Evolutionary conservation across 2,113 vertebrate species (phyloP).

Genomic region (Corythoichthys intestinalis): DNA sequence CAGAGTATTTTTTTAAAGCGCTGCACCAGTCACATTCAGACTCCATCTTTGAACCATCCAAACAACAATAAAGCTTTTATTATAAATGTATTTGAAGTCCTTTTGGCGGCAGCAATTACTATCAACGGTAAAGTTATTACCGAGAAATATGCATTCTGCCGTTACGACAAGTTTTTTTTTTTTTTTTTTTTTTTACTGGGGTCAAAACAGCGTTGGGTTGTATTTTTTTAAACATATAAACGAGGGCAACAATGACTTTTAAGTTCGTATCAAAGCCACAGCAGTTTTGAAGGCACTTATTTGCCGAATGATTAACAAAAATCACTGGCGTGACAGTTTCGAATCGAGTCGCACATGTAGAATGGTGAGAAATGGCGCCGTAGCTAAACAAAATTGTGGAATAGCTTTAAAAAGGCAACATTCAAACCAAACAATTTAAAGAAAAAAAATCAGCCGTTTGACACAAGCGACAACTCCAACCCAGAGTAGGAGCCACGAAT

Average conservation of each 20-base stretch:
- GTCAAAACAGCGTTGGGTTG: neutral
- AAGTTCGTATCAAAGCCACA: neutral
- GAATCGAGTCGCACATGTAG: neutral
- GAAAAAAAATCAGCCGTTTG: neutral
- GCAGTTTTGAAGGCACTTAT: neutral
- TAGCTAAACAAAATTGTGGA: neutral
- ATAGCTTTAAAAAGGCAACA: no score
- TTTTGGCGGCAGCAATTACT: neutral
- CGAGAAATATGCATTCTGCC: neutral
- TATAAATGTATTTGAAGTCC: neutral
- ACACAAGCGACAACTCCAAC: neutral
- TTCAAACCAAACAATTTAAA: neutral
- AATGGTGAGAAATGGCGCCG: neutral
- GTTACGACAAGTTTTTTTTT: neutral
- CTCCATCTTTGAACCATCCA: conserved; percentile 55
- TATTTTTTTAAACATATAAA: neutral
- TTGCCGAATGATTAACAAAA: neutral
- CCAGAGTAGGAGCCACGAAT: no score
- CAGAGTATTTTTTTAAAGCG: conserved; percentile 9
- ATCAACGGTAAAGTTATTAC: neutral
- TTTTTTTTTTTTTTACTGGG: neutral
- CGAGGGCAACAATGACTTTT: neutral
- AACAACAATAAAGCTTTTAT: neutral
- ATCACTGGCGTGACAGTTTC: neutral
- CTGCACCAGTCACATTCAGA: conserved; percentile 42